Percentiles rank a stretch among this genome's conserved stretches.
phyloP scores from a whole-genome alignment of 2,113 vertebrate genomes.

The Channa maculata region DNA sequence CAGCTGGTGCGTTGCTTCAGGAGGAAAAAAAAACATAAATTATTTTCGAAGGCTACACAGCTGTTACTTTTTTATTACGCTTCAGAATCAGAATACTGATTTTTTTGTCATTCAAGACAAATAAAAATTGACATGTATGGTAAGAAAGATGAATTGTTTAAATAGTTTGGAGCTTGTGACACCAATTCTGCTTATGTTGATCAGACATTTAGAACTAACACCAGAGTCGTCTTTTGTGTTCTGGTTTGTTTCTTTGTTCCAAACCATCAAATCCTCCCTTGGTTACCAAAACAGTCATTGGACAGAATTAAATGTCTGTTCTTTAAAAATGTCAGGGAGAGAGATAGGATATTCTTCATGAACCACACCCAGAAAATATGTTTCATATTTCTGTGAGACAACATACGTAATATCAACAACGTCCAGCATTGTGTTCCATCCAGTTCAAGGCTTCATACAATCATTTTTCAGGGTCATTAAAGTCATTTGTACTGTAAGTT shows the following conservation, averaged over 20 bases:
- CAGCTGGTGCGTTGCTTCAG: constrained; percentile 39
- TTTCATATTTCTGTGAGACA: too few species aligned
- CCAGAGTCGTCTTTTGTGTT: not conserved
- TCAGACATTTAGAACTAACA: constrained; percentile 3
- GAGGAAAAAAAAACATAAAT: not conserved
- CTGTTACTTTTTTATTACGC: constrained; percentile 13
- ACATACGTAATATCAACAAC: too few species aligned
- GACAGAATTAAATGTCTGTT: too few species aligned
- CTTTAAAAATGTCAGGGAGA: too few species aligned
- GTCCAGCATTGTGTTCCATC: too few species aligned
- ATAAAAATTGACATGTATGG: not conserved
- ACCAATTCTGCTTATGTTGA: constrained; percentile 17
- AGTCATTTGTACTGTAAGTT: too few species aligned
- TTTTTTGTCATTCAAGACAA: not conserved
- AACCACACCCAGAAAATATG: too few species aligned
- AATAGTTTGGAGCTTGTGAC: too few species aligned
- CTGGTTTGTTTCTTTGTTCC: not conserved
- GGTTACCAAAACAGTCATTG: too few species aligned
- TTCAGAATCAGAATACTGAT: constrained; percentile 8
- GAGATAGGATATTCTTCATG: too few species aligned
- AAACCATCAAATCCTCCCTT: constrained; percentile 37
- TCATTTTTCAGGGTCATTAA: too few species aligned
- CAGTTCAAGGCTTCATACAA: too few species aligned
- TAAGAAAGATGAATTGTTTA: constrained; percentile 8
- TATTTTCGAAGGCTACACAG: constrained; percentile 24